Percentiles rank a stretch among this genome's conserved stretches.
These are phyloP conservation scores for Telenomus remus DNA, from an alignment of 1,140 invertebrate species.

Conservation along the genomic window DNA sequence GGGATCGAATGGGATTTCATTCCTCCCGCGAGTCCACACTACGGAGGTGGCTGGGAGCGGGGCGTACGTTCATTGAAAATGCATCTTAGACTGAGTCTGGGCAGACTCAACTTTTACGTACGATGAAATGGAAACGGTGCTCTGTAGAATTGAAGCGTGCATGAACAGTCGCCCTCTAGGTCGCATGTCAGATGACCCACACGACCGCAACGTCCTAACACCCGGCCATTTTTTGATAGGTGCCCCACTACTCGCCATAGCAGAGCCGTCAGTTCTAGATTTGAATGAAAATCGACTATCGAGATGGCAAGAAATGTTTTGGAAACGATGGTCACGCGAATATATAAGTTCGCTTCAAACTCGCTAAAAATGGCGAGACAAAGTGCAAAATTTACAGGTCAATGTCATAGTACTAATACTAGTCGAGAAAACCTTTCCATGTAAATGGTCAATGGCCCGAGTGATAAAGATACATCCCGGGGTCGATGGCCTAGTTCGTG, in stretches of 20 bases:
- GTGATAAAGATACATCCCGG: not conserved
- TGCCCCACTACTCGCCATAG: not conserved
- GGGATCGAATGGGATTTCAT: slow-evolving; percentile 59
- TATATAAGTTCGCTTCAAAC: slow-evolving; percentile 18
- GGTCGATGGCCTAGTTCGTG: not conserved
- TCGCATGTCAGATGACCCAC: not conserved
- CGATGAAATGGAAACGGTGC: not conserved
- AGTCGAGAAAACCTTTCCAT: not conserved
- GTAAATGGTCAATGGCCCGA: not conserved
- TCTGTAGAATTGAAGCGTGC: too few relatives aligned
- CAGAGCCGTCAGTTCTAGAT: not conserved
- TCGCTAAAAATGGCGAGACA: slow-evolving; percentile 8
- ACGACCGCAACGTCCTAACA: not conserved
- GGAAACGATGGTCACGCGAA: slow-evolving; percentile 17
- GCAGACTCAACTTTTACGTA: too few relatives aligned
- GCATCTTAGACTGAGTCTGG: too few relatives aligned
- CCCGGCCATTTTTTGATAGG: not conserved
- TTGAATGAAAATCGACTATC: not conserved
- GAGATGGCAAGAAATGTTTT: slow-evolving; percentile 7
- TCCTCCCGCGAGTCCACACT: slow-evolving; percentile 57
- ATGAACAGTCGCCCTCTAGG: not conserved
- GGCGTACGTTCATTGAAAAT: slow-evolving; percentile 55
- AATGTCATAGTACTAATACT: slow-evolving; percentile 8
- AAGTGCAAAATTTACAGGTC: not conserved
- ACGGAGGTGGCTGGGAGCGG: slow-evolving; percentile 61